A percentile compares a stretch with the other conserved stretches of the same genome.
phyloP scores from a whole-genome alignment of 2,113 vertebrate genomes.

The Raphicerus campestris region DNA sequence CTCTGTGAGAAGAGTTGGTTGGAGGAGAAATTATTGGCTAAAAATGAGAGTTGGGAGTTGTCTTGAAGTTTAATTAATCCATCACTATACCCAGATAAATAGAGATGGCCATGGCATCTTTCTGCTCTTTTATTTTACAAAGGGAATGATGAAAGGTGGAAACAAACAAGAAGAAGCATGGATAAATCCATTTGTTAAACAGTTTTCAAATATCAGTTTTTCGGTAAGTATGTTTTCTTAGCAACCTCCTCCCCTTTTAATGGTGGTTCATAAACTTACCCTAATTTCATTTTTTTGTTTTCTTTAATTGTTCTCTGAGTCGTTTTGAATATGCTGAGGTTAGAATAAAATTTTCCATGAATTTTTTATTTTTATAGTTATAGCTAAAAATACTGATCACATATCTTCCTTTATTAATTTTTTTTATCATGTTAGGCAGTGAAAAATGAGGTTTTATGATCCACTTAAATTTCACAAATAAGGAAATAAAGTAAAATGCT shows the following conservation, averaged over 20 bases:
- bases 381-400: not conserved
- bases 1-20: slow-evolving; percentile 51
- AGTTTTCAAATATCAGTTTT: slow-evolving; percentile 95
- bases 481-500: slow-evolving; percentile 1
- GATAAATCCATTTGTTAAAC: slow-evolving; percentile 96
- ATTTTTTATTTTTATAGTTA: not conserved
- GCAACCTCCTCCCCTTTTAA: not conserved
- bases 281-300: not conserved
- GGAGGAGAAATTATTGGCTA: slow-evolving; percentile 63
- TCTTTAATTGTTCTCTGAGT: not conserved
- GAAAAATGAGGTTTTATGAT: not conserved
- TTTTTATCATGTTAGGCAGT: not conserved
- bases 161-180: slow-evolving; percentile 95
- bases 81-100: slow-evolving; percentile 32
- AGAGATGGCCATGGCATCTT: slow-evolving; percentile 61
- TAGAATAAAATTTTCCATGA: not conserved
- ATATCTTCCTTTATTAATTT: not conserved
- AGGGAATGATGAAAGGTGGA: slow-evolving; percentile 93
- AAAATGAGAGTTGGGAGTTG: slow-evolving; percentile 62
- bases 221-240: slow-evolving; percentile 83
- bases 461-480: not conserved
- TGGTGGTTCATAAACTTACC: not conserved
- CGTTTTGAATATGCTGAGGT: not conserved
- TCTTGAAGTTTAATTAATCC: slow-evolving; percentile 58
- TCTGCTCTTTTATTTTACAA: slow-evolving; percentile 73